Base-by-base conservation (phyloP, 1,140 invertebrate genomes). In the Megalonaias nervosa region DNA sequence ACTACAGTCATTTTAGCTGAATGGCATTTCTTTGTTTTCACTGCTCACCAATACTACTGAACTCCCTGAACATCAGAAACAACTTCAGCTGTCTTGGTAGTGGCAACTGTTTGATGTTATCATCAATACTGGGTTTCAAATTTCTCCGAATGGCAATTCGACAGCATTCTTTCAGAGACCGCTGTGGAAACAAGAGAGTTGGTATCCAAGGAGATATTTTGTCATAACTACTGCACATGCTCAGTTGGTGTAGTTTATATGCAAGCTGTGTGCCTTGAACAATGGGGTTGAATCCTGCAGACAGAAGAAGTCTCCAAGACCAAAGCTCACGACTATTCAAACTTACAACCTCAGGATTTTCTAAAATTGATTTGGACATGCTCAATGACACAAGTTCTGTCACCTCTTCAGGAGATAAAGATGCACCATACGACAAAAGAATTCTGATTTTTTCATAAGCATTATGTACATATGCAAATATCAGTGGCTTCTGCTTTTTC, bases 381-480 rank as follows among this genome's bases (percentile, higher is more conserved):
- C 81, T 87, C 0, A 89, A 67, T 9, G 85, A 87, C 16, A 89
- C 85, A 21, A 89, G 75, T 48, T 87, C 86, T 13, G 86, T 87
- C 84, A 89, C 86, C 77, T 88, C 87, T 56, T 85, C 86, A 23
- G 74, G 72, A 13, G 84, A 86, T 5, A 89, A 66, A 21, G 73
- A 76, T 12, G 87, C 87, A 74, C 87, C 86, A 67, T 87, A 88
- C 2, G 87, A 89, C 38, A 89, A 71, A 17, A 89, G 74, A 16
- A 88, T 79, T 67, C 80, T 77, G 38, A 89, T 85, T 82, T 89
- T 89, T 55, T 89, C 85, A 26, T 87, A 85, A 56, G 87, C 84
- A 72, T 89, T 89, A 67, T 89, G 85, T 23, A 86, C 87, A 82
- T 85, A 89, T 11, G 87, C 86, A 65, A 87, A 86, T 58, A 88